Evolutionary conservation across 2,888 invertebrate species (phyloP).

Genomic region (Mythimna loreyi): DNA sequence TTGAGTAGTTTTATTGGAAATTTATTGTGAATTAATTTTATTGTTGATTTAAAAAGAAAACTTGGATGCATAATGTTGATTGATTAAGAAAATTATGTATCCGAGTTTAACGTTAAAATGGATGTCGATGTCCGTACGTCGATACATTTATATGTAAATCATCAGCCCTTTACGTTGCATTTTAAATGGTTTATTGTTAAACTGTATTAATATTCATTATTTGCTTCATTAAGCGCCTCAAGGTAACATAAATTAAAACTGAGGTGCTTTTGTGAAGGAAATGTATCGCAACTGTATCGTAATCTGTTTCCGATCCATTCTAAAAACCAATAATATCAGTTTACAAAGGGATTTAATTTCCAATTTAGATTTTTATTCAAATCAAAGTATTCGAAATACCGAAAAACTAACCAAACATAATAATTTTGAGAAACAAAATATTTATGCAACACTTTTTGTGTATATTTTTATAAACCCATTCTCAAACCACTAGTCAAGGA

Average conservation of each 20-base stretch:
- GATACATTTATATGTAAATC: constrained; percentile 71
- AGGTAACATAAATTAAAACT: constrained; percentile 56
- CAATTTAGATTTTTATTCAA: constrained; percentile 41
- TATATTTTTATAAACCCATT: background rate
- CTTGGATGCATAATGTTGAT: constrained; percentile 46
- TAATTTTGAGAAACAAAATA: background rate
- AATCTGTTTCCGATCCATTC: constrained; percentile 56
- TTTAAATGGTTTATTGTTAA: constrained; percentile 70
- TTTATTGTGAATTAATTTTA: constrained; percentile 69
- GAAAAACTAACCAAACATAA: too few relatives aligned
- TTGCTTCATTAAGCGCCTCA: constrained; percentile 61
- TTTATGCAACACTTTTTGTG: constrained; percentile 12
- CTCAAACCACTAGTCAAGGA: constrained; percentile 13
- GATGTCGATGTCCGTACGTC: constrained; percentile 57
- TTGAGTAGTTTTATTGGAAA: constrained; percentile 57
- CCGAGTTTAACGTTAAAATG: constrained; percentile 58
- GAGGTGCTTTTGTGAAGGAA: constrained; percentile 50
- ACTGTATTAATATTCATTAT: constrained; percentile 69
- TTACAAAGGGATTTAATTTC: constrained; percentile 39
- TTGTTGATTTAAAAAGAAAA: constrained; percentile 65
- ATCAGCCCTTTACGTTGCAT: constrained; percentile 63
- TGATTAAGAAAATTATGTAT: constrained; percentile 57
- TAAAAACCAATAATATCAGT: constrained; percentile 22
- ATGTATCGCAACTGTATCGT: constrained; percentile 23
- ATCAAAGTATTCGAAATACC: constrained; percentile 15